Conservation (phyloP, 2,797 vertebrate species). For the Lepus townsendii region DNA sequence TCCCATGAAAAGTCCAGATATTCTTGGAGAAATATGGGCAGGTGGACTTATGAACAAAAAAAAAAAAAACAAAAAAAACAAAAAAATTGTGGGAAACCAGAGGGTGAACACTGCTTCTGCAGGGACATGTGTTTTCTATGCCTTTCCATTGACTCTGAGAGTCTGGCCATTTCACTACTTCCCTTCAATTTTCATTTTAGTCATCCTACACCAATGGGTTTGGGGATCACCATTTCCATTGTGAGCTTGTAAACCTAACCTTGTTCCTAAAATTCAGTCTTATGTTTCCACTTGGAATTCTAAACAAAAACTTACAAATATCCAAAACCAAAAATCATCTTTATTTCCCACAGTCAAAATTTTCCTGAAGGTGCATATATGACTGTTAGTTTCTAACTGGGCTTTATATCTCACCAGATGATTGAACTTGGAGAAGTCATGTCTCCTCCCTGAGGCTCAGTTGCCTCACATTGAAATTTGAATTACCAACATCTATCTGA, state of each 20-base stretch:
- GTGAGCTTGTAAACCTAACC: background rate
- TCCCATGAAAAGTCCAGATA: background rate
- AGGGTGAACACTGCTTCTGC: fast-evolving
- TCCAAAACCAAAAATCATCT: background rate
- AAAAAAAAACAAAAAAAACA: background rate
- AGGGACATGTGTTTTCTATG: background rate
- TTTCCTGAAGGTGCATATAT: background rate
- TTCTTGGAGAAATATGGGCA: background rate
- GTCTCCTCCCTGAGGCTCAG: background rate
- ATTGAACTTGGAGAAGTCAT: background rate
- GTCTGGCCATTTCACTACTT: background rate
- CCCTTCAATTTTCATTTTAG: background rate
- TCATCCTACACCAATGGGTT: background rate
- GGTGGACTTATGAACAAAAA: background rate
- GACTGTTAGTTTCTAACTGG: background rate
- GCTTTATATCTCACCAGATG: background rate
- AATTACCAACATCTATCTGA: background rate
- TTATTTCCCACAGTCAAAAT: background rate
- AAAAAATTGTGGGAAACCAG: background rate
- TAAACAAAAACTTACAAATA: background rate
- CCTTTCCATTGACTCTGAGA: background rate
- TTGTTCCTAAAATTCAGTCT: background rate
- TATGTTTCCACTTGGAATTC: background rate
- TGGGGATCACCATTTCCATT: background rate
- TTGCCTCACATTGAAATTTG: background rate